These are phyloP conservation scores for Notechis scutatus DNA, from an alignment of 2,113 vertebrate genomes.

Conservation along the genomic window DNA sequence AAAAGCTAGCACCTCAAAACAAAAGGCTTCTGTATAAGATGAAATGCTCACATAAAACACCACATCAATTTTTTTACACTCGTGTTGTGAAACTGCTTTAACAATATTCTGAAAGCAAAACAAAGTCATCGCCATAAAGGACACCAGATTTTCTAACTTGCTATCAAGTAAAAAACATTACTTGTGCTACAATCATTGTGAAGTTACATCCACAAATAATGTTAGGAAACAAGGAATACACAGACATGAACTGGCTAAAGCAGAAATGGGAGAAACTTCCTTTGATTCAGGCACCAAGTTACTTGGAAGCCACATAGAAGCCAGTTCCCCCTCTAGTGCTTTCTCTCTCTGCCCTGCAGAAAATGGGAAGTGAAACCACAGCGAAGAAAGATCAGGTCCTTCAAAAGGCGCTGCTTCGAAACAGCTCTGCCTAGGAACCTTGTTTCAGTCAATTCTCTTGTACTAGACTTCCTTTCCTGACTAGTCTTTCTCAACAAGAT, in stretches of 20 bases:
- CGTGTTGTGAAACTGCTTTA: neutral
- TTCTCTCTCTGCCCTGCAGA: neutral
- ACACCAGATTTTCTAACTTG: neutral
- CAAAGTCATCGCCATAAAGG: neutral
- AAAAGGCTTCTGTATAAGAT: neutral
- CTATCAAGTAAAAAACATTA: neutral
- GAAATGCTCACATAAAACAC: neutral
- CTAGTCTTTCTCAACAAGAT: neutral
- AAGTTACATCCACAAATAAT: neutral
- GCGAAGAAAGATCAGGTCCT: neutral
- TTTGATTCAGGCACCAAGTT: neutral
- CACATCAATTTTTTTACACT: neutral
- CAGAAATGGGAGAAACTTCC: neutral
- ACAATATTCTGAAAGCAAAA: neutral
- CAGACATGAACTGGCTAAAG: neutral
- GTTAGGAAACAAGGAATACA: neutral
- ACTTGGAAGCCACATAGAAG: neutral
- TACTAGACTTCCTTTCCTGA: neutral
- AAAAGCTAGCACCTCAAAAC: neutral
- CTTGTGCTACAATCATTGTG: neutral
- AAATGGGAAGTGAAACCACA: neutral
- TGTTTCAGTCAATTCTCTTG: neutral
- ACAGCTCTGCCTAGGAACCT: neutral
- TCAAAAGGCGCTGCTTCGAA: neutral
- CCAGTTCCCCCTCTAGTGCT: neutral